Evolutionary conservation across 1,140 invertebrate genomes (phyloP), one percentile per base, ranked within the genome.

Genomic region (Bursaphelenchus mucronatus): DNA sequence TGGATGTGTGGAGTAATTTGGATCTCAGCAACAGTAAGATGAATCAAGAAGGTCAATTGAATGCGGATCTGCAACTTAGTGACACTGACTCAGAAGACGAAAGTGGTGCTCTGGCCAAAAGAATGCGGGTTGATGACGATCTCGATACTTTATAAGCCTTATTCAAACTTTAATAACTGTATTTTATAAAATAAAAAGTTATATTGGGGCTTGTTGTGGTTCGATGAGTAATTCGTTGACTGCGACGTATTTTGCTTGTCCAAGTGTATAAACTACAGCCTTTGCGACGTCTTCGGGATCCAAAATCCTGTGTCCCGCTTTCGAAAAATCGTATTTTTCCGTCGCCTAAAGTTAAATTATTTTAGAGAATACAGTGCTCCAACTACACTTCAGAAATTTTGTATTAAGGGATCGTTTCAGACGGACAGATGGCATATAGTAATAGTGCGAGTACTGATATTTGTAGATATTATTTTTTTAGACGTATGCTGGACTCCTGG

Each of bases 161-260:
- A 5, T 30, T 30, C 30, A 30, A 30, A 30, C 2, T 30, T 30
- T 30, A 30, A 30, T 30, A 30, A 30, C 30, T 30, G 30, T 30
- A 30, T 30, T 30, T 30, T 30, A 30, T 30, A 30, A 30, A 30
- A 30, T 30, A 1, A 5, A 30, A 30, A 30, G 30, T 59, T 66
- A 84, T 39, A 83, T 77, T 15, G 82, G 83, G 15, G 82, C 80
- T 67, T 80, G 78, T 66, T 82, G 74, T 5, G 83, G 83, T 69
- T 84, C 81, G n/a, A 84, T 80, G 0, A 84, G 67, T 39, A 84
- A 80, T 69, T 84, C 83, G 68, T 84, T 84, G 15, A 84, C 68
- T 7, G 76, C 82, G 2, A 82, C 82, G 73, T 84, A 76, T 7
- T 74, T 54, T n/a, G 83, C 83, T 55, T 83, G 82, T 6, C 76